These are phyloP conservation scores for Smutsia temminckii DNA, from an alignment of 2,797 vertebrate genomes.

Conservation along the genomic window DNA sequence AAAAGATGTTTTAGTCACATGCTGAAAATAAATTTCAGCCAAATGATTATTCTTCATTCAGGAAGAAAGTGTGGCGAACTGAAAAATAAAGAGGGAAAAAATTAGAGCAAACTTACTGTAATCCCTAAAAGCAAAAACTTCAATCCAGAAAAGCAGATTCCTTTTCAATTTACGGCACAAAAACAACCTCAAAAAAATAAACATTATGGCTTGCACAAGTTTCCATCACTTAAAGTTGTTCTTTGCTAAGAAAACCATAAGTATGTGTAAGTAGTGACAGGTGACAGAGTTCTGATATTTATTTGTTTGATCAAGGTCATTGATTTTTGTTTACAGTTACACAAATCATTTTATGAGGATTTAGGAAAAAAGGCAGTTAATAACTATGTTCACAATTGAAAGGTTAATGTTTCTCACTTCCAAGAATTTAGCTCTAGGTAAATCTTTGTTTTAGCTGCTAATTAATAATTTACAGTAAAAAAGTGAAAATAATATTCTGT, in stretches of 20 bases:
- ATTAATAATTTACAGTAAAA: slow-evolving; percentile 44
- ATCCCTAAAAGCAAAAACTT: slow-evolving; percentile 52
- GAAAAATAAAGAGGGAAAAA: slow-evolving; percentile 38
- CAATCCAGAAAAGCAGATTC: slow-evolving; percentile 58
- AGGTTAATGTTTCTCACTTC: slow-evolving; percentile 27
- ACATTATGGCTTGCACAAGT: slow-evolving; percentile 47
- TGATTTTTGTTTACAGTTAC: slow-evolving; percentile 31
- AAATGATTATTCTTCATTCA: slow-evolving; percentile 67
- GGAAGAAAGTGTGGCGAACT: slow-evolving; percentile 55
- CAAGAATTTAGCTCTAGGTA: slow-evolving; percentile 41
- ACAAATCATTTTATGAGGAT: slow-evolving; percentile 14
- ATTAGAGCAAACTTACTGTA: slow-evolving; percentile 23
- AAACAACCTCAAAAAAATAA: slow-evolving; percentile 70
- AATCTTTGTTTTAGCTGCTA: not conserved
- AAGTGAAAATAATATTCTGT: slow-evolving; percentile 43
- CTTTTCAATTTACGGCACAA: slow-evolving; percentile 53
- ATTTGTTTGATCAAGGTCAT: slow-evolving; percentile 25
- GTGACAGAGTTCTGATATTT: not conserved
- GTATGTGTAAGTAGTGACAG: slow-evolving; percentile 11
- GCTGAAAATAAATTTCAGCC: slow-evolving; percentile 58
- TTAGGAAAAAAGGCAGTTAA: slow-evolving; percentile 11
- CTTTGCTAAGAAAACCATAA: slow-evolving; percentile 21
- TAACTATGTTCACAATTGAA: not conserved
- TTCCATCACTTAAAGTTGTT: slow-evolving; percentile 59
- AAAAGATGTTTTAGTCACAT: slow-evolving; percentile 42